Base-by-base conservation (phyloP, 2,113 vertebrate genomes). In the Brachirus orientalis region DNA sequence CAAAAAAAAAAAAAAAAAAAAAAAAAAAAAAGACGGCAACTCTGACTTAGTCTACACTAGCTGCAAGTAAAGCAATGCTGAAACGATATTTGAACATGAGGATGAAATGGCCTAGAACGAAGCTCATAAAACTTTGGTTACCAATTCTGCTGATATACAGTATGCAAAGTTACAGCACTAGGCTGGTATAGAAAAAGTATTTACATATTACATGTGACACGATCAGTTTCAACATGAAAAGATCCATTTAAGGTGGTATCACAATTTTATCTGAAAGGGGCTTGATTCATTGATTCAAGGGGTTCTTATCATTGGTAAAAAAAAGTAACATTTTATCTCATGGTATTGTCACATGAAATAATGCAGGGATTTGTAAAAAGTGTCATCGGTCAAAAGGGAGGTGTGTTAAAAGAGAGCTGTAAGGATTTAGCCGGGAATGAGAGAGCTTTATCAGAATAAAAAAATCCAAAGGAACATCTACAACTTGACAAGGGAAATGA, bases 111-210 rank as follows among this genome's bases (percentile, higher is more conserved):
- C 84, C 83, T 87, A 73, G 67, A 76, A 90, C 80, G 75, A 82
- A 76, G 65, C 61, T 90, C 86, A 77, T 57, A 87, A 85, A 91
- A 91, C 92, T 94, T 94, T 93, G 92, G 93, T 94, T 91, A 92
- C 85, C 86, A 80, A 88, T 83, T 90, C 77, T 83, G 86, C 89
- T 90, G 79, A 90, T 83, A 88, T 82, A 90, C 90, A 86, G 55
- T 85, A 90, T 89, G 88, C 83, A 86, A 88, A 80, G 77, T 88
- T 89, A 84, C 86, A 85, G 85, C 87, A 81, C 85, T 22, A 1
- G 52, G 83, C 88, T 89, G 82, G 55, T 78, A 82, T 91, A 91
- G 77, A 92, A 91, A 91, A 91, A 79, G 50, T 87, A 86, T 91
- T 89, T 90, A 92, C 88, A 91, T 78, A 75, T 85, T 80, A 86